Conservation (phyloP, 2,797 vertebrate genomes). For the Chloroceryle amazona region DNA sequence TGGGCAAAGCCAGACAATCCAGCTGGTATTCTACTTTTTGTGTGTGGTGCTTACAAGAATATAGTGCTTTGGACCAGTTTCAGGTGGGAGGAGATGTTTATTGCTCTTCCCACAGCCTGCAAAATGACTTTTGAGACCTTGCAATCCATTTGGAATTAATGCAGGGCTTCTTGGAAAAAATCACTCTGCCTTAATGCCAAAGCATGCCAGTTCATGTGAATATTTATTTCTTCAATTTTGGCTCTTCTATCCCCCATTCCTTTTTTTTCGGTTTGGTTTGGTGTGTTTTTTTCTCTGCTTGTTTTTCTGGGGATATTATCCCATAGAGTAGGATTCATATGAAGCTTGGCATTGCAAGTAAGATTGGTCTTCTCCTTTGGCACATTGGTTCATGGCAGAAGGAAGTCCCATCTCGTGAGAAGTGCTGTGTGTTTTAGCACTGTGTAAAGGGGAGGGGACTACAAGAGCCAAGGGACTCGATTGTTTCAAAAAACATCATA, state of each 20-base stretch:
- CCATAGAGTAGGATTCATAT: background rate
- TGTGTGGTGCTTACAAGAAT: background rate
- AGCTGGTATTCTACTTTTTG: constrained; percentile 22
- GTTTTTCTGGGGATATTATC: background rate
- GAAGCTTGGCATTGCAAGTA: background rate
- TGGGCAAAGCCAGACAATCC: background rate
- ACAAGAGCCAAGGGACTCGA: background rate
- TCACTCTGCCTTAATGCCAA: background rate
- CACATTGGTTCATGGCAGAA: background rate
- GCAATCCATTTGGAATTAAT: background rate
- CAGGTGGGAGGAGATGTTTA: background rate
- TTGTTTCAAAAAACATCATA: background rate
- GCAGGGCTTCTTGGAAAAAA: background rate
- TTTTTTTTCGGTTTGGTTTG: background rate
- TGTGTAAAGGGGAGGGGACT: background rate
- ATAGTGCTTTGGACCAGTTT: background rate
- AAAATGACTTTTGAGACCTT: background rate
- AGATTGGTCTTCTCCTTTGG: background rate
- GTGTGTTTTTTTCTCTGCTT: background rate
- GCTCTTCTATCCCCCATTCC: background rate
- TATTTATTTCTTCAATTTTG: background rate
- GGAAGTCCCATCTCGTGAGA: background rate
- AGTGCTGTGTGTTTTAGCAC: background rate
- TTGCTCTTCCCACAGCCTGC: background rate
- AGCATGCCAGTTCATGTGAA: background rate